Percentiles rank a stretch among this genome's conserved stretches.
phyloP scores from a whole-genome alignment of 2,113 vertebrate species.

The Piprites chloris region DNA sequence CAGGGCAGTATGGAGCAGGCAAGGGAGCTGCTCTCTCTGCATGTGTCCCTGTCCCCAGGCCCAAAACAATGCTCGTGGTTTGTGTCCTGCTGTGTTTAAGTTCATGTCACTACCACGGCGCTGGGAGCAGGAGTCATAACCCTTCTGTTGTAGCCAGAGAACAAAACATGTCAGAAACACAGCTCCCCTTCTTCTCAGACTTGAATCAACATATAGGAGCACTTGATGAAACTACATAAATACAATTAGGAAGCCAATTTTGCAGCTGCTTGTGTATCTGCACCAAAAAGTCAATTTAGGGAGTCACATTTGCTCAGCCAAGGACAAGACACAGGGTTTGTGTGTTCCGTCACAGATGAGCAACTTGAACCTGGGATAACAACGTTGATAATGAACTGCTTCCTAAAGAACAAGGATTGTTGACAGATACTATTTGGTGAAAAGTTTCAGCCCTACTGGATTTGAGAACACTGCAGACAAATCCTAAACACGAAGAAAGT shows the following conservation, averaged over 20 bases:
- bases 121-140: not conserved
- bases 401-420: not conserved
- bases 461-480: not conserved
- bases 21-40: not conserved
- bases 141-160: not conserved
- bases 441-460: not conserved
- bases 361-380: not conserved
- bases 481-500: not conserved
- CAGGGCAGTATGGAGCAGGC: not conserved
- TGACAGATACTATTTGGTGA: not conserved
- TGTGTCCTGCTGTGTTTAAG: not conserved
- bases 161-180: not conserved
- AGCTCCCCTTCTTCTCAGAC: not conserved
- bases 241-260: not conserved
- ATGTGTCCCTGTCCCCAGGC: not conserved
- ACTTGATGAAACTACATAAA: not conserved
- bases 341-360: not conserved
- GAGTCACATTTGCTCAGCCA: not conserved
- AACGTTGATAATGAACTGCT: not conserved
- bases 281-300: not conserved
- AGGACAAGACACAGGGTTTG: not conserved
- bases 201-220: not conserved
- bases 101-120: not conserved
- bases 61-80: not conserved
- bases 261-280: not conserved